Conservation (phyloP, 2,888 invertebrate genomes). For the Resseliella maxima region DNA sequence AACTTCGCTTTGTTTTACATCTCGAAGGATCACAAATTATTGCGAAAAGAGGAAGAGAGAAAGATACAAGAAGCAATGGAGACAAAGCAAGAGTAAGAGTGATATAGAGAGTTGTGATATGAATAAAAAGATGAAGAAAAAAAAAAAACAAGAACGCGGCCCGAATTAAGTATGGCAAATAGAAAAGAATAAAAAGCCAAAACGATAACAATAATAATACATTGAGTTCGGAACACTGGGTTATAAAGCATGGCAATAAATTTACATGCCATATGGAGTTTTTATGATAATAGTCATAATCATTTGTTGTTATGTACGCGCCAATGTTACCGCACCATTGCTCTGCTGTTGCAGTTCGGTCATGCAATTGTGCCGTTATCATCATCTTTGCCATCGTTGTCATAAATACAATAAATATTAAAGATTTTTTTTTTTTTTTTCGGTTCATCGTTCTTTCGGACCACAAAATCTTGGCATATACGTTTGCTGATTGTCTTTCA, state of each 20-base stretch:
- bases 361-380: conserved; percentile 3
- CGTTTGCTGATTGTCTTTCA: background rate
- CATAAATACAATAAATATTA: conserved; percentile 38
- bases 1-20: conserved; percentile 1
- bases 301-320: conserved; percentile 53
- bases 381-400: conserved; percentile 31
- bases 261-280: conserved; percentile 47
- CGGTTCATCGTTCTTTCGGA: too few species aligned
- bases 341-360: background rate
- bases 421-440: conserved; percentile 2
- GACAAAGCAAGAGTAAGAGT: background rate
- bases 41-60: too few species aligned
- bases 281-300: conserved; percentile 53
- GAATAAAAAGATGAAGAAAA: background rate
- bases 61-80: too few species aligned
- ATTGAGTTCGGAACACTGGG: conserved; percentile 18
- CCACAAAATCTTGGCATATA: background rate
- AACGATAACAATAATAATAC: conserved; percentile 35
- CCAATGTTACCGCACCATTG: background rate
- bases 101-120: too few species aligned
- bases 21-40: too few species aligned
- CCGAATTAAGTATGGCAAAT: conserved; percentile 49
- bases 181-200: conserved; percentile 35
- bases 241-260: conserved; percentile 25
- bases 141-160: background rate